These are phyloP conservation scores for Rhizomys pruinosus DNA, from an alignment of 2,113 vertebrate genomes.

Conservation along the genomic window DNA sequence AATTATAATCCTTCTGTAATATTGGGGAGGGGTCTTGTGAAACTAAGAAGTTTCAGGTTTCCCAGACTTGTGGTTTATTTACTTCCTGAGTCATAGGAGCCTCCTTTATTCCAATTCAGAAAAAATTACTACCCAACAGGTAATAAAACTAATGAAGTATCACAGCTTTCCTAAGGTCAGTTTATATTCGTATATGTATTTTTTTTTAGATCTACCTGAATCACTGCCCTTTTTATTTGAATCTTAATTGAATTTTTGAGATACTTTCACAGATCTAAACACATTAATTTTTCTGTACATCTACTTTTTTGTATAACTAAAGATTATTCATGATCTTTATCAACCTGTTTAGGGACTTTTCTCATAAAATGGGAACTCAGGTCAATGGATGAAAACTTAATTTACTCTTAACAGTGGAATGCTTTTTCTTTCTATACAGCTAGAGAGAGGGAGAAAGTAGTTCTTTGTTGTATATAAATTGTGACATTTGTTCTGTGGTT, in stretches of 20 bases:
- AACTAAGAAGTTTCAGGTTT: no score
- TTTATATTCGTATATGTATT: not conserved
- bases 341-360: not conserved
- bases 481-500: not conserved
- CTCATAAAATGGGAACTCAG: not conserved
- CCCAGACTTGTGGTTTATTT: not conserved
- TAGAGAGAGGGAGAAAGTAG: not conserved
- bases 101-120: not conserved
- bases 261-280: not conserved
- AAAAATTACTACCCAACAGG: not conserved
- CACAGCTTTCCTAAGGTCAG: not conserved
- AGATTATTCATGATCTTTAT: not conserved
- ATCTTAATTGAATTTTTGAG: not conserved
- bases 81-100: no score
- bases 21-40: not conserved
- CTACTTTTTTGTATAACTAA: not conserved
- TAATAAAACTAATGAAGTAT: not conserved
- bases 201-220: not conserved
- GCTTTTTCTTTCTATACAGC: not conserved
- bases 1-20: not conserved
- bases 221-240: not conserved
- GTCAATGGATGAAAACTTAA: not conserved
- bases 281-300: not conserved
- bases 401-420: not conserved
- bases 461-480: not conserved